Percentiles rank a stretch among this genome's conserved stretches.
Conservation (phyloP, 2,888 invertebrate genomes). For the Slavum lentiscoides region DNA sequence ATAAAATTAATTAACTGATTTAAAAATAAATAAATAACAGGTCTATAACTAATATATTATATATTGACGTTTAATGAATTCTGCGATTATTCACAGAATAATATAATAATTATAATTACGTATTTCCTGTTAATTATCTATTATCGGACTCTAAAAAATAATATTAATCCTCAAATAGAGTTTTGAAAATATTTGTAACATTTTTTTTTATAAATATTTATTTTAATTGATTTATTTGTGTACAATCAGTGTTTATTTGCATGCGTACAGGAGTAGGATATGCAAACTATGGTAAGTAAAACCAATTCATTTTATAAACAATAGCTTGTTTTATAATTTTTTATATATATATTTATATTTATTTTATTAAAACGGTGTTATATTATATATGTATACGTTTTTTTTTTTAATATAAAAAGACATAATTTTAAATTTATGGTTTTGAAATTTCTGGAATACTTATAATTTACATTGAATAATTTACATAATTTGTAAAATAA, state of each 20-base stretch:
- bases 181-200: not conserved
- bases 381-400: too few relatives aligned
- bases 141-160: not conserved
- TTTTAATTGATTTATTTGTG: slow-evolving; percentile 49
- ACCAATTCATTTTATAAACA: not conserved
- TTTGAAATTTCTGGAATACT: too few relatives aligned
- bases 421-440: too few relatives aligned
- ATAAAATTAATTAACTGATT: too few relatives aligned
- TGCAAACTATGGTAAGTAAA: slow-evolving; percentile 50
- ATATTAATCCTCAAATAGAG: not conserved
- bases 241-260: slow-evolving; percentile 52
- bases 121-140: not conserved
- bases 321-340: too few relatives aligned
- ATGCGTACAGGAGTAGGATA: slow-evolving; percentile 53
- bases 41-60: too few relatives aligned
- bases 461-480: too few relatives aligned
- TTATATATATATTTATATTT: not conserved
- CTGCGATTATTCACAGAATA: not conserved
- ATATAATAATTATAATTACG: not conserved
- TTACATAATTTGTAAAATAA: too few relatives aligned
- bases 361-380: not conserved
- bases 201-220: slow-evolving; percentile 6
- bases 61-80: not conserved
- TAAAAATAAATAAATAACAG: too few relatives aligned
- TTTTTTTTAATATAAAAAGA: too few relatives aligned